Percentiles rank a stretch among this genome's conserved stretches.
Evolutionary conservation across 2,888 invertebrate genomes (phyloP).

Genomic region (Phengaris arion): DNA sequence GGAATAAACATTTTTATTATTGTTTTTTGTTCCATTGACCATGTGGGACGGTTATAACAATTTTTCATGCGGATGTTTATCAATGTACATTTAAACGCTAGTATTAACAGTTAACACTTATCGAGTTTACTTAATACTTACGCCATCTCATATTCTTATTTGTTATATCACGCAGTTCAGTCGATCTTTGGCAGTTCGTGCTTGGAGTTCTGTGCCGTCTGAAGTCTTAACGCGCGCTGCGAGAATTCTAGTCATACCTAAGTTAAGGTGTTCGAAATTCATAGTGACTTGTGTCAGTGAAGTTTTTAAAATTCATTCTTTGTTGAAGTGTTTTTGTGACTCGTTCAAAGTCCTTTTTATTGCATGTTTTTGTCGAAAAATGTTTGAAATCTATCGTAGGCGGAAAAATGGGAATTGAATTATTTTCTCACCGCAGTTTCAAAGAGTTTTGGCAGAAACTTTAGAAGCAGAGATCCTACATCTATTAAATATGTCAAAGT

Average conservation of each 20-base stretch:
- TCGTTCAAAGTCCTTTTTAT: background rate
- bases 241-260: background rate
- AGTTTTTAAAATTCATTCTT: conserved; percentile 25
- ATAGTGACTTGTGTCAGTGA: conserved; percentile 11
- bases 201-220: background rate
- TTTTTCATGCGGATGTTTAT: conserved; percentile 22
- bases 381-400: background rate
- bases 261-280: conserved; percentile 18
- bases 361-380: background rate
- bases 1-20: background rate
- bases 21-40: background rate
- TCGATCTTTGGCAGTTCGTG: conserved; percentile 24
- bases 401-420: background rate
- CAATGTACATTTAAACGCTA: conserved; percentile 2
- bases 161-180: conserved; percentile 21
- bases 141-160: conserved; percentile 23
- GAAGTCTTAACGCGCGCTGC: background rate
- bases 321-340: background rate
- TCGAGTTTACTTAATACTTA: conserved; percentile 27
- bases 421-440: background rate
- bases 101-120: conserved; percentile 28
- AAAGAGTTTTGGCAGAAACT: too few relatives aligned
- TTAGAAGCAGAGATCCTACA: too few relatives aligned
- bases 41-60: background rate
- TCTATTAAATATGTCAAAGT: too few relatives aligned